Evolutionary conservation across 2,113 vertebrate genomes (phyloP), one percentile per base, ranked within the genome.

Genomic region (Rousettus leschenaultii): DNA sequence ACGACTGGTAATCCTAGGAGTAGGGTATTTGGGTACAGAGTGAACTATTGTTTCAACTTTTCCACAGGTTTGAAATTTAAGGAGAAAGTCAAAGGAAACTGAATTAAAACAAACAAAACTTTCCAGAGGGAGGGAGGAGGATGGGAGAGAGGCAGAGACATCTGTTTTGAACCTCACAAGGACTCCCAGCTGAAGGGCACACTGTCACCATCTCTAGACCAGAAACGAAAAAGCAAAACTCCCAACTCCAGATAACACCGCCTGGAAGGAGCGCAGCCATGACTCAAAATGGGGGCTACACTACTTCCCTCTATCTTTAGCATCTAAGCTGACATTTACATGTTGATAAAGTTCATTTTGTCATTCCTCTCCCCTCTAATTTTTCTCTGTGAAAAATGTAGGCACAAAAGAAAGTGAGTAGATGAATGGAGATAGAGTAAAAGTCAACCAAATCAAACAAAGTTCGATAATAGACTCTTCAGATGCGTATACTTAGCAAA

Each of bases 31-130:
- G 59, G 28, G 5, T 51, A 38, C 30, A 35, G 9, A 65, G 45
- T n/a, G n/a, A 80, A 26, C 16, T 79, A 21, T 48, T 87, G 40
- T 86, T 63, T 95, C 14, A 93, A 48, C 6, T 65, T 68, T 84
- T 75, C 57, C 35, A 14, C 18, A 75, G 82, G 26, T 26, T 80
- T 84, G 45, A 57, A 77, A 85, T 85, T 65, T 53, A 70, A 65
- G 19, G 35, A 48, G 35, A 84, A 90, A 87, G 21, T 4, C 35
- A 92, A 92, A 18, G 18, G 26, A 57, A 35, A 74, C 9, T 45
- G 48, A 75, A 68, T 35, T 80, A 40, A 83, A 24, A 24, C 26
- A 53, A 79, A 40, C 45, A 48, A 51, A 87, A 2, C 21, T 75
- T 80, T 26, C 9, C 8, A 21, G 15, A 40, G 61, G 33, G 16